Conservation (phyloP, 1,140 invertebrate genomes). For the Tetragonula clypearis region DNA sequence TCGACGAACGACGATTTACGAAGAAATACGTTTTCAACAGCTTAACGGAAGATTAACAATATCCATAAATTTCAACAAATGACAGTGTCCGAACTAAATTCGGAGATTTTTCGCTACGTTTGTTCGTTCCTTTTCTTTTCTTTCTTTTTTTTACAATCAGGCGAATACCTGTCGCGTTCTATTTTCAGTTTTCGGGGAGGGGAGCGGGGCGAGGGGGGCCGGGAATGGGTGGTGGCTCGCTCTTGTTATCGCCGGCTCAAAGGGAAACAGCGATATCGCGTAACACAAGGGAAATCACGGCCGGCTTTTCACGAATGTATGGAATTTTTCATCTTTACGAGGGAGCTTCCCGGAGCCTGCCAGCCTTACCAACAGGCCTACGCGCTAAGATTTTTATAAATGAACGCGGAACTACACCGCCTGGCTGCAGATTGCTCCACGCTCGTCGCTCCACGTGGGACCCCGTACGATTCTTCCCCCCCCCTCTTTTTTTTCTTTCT, state of each 20-base stretch:
- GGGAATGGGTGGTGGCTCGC: no score
- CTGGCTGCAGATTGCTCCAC: neutral
- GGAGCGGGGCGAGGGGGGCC: no score
- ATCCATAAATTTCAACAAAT: no score
- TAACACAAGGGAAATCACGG: conserved; percentile 64
- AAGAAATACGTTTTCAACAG: no score
- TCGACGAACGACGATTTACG: no score
- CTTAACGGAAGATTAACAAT: no score
- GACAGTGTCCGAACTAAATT: no score
- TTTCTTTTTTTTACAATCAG: neutral
- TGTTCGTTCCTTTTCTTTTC: neutral
- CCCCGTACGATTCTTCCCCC: neutral
- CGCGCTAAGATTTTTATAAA: conserved; percentile 28
- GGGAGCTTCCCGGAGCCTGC: neutral
- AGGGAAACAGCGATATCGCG: conserved; percentile 38
- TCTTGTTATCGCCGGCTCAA: conserved; percentile 34
- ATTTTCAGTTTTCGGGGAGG: neutral
- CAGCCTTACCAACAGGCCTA: no score
- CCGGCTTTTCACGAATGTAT: conserved; percentile 64
- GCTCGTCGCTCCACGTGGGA: neutral
- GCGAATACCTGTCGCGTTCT: neutral
- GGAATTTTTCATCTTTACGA: conserved; percentile 64
- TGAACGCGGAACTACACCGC: neutral
- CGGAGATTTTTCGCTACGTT: no score
- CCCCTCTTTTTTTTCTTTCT: neutral